Percentiles rank a stretch among this genome's conserved stretches.
Conservation (phyloP, 2,797 vertebrate species). For the Tauraco hartlaubi region DNA sequence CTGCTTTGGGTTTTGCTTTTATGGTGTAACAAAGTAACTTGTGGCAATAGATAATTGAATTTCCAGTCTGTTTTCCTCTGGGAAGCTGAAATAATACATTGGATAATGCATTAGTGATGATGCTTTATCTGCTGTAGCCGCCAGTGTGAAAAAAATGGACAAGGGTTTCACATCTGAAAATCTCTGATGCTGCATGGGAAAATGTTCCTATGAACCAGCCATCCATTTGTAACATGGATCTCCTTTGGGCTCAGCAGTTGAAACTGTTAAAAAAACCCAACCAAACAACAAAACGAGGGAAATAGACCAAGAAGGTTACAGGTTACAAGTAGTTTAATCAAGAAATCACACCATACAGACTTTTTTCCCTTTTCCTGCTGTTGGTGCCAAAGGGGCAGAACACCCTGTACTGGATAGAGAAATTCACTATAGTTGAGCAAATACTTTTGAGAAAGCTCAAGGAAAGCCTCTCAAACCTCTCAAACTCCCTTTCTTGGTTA, state of each 20-base stretch:
- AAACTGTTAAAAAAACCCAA: background rate
- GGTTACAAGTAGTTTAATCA: background rate
- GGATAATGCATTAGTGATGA: constrained; percentile 13
- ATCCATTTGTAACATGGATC: background rate
- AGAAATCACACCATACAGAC: background rate
- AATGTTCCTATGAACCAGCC: background rate
- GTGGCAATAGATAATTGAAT: constrained; percentile 46
- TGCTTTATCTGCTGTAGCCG: background rate
- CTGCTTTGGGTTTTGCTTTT: constrained; percentile 36
- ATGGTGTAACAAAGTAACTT: background rate
- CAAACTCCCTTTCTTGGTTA: background rate
- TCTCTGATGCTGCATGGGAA: background rate
- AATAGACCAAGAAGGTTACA: background rate
- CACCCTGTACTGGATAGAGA: background rate
- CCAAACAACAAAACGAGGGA: background rate
- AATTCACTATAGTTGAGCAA: background rate
- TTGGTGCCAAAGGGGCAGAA: background rate
- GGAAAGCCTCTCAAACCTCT: fast-evolving
- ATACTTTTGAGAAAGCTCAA: background rate
- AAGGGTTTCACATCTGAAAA: background rate
- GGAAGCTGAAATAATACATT: constrained; percentile 14
- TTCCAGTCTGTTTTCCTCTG: constrained; percentile 38
- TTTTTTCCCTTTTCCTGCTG: background rate
- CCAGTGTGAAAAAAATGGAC: background rate
- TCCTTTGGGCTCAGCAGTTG: background rate